phyloP scores from a whole-genome alignment of 2,113 vertebrate genomes.

The Python bivittatus region DNA sequence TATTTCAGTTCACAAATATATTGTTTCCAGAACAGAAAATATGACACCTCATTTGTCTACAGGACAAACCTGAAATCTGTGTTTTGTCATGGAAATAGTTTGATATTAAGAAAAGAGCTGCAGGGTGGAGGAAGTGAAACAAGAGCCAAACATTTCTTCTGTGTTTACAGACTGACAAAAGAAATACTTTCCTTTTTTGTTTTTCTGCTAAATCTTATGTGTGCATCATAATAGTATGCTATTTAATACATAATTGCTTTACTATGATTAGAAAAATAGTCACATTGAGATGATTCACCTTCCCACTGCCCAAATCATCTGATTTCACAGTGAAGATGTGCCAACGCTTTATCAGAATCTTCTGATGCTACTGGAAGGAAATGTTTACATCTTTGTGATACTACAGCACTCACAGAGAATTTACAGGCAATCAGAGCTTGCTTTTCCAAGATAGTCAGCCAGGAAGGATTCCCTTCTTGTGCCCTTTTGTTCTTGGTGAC shows the following conservation, averaged over 20 bases:
- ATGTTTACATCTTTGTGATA: background rate
- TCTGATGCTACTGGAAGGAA: background rate
- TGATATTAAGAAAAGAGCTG: background rate
- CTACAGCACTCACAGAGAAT: background rate
- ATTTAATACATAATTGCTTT: background rate
- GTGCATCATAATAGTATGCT: background rate
- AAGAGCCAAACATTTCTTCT: background rate
- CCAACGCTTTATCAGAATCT: background rate
- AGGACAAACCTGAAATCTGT: background rate
- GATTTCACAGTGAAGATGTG: background rate
- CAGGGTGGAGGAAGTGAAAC: background rate
- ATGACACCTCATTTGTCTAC: background rate
- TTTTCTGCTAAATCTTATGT: background rate
- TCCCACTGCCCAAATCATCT: background rate
- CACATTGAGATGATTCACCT: background rate
- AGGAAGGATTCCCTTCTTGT: background rate
- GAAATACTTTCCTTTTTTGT: background rate
- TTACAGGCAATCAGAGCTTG: background rate
- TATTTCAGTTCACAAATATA: background rate
- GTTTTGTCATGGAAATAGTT: background rate
- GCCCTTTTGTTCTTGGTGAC: background rate
- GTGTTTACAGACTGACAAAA: background rate
- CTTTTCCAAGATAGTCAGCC: background rate
- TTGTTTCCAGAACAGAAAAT: constrained; percentile 1
- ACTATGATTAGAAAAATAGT: background rate